These are phyloP conservation scores for Chrysolina oricalcia DNA, from an alignment of 2,888 invertebrate species.

Conservation along the genomic window DNA sequence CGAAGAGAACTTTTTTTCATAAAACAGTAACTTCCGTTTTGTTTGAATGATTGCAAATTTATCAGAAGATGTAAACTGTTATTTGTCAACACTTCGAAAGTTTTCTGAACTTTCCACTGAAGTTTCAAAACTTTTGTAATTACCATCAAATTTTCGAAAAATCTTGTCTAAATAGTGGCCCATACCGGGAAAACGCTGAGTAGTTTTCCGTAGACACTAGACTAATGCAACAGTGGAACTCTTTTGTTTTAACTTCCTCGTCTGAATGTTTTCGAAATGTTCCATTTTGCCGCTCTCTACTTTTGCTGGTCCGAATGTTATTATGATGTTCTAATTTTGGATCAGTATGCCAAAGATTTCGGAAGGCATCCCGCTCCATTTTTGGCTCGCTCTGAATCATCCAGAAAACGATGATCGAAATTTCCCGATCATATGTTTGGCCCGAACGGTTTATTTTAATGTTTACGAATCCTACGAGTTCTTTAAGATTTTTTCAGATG, in stretches of 20 bases:
- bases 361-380: constrained; percentile 49
- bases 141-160: too few relatives aligned
- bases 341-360: constrained; percentile 43
- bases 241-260: background rate
- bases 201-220: background rate
- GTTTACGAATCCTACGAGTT: background rate
- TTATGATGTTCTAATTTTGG: constrained; percentile 44
- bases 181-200: too few relatives aligned
- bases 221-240: background rate
- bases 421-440: constrained; percentile 22
- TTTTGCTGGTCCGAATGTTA: background rate
- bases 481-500: background rate
- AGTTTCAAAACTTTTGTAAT: too few relatives aligned
- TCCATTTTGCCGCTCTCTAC: constrained; percentile 11
- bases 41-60: too few relatives aligned
- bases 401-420: constrained; percentile 25
- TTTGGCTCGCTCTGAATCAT: constrained; percentile 53
- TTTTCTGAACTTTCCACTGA: too few relatives aligned
- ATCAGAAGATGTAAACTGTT: too few relatives aligned
- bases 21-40: too few relatives aligned
- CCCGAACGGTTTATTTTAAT: constrained; percentile 8
- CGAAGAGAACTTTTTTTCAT: too few relatives aligned
- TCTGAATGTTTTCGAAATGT: constrained; percentile 5
- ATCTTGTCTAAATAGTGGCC: too few relatives aligned
- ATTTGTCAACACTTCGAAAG: too few relatives aligned